Evolutionary conservation across 2,113 vertebrate species (phyloP).

Genomic region (Eidolon helvum): DNA sequence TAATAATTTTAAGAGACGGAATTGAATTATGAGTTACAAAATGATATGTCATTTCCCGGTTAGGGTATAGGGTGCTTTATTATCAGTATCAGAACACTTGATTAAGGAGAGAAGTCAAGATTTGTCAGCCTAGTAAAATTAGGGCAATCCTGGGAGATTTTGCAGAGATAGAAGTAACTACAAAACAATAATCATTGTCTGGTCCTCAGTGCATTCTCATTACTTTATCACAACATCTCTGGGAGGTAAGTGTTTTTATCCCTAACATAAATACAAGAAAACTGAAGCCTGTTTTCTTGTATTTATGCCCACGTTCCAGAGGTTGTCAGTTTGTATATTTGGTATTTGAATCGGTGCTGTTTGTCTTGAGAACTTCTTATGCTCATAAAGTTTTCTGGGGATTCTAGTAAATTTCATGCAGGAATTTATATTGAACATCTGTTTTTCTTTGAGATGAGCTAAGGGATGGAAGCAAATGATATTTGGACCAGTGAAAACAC

Average conservation of each 20-base stretch:
- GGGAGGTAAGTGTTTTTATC: background rate
- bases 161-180: background rate
- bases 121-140: background rate
- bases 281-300: background rate
- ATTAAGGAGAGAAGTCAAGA: background rate
- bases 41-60: background rate
- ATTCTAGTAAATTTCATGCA: constrained; percentile 28
- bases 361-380: constrained; percentile 3
- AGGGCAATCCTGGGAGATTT: background rate
- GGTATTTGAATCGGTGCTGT: background rate
- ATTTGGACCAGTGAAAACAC: constrained; percentile 27
- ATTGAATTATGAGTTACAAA: background rate
- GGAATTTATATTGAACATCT: constrained; percentile 45
- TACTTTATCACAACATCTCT: background rate
- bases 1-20: background rate
- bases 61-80: background rate
- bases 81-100: background rate
- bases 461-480: background rate
- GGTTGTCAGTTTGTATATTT: background rate
- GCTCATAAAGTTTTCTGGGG: constrained; percentile 38
- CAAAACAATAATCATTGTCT: background rate
- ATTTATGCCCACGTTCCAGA: background rate
- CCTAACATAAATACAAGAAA: background rate
- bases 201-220: fast-evolving
- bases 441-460: constrained; percentile 48